Conservation (phyloP, 2,797 vertebrate species). For the Prunella strophiata region DNA sequence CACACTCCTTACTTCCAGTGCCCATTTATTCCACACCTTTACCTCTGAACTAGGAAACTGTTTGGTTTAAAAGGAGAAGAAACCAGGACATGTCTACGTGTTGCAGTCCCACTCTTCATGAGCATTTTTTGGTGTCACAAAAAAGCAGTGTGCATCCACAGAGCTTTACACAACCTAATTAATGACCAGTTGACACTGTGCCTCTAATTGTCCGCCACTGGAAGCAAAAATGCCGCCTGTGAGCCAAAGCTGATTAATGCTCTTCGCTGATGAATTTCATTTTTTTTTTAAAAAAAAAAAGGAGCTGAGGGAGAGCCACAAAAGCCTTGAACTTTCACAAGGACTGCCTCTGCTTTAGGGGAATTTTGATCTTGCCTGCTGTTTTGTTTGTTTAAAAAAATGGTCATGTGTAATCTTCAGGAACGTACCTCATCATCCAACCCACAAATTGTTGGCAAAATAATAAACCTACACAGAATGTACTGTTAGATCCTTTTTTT, state of each 20-base stretch:
- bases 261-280: background rate
- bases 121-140: background rate
- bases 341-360: conserved; percentile 51
- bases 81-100: background rate
- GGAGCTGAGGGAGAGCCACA: background rate
- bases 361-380: conserved; percentile 72
- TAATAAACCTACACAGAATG: conserved; percentile 71
- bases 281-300: background rate
- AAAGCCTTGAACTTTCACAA: conserved; percentile 44
- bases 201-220: conserved; percentile 16
- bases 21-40: background rate
- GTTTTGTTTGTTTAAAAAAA: conserved; percentile 68
- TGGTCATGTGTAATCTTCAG: conserved; percentile 75
- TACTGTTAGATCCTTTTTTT: conserved; percentile 58
- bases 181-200: conserved; percentile 25
- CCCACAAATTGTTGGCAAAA: conserved; percentile 74
- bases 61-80: background rate
- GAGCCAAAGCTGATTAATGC: background rate
- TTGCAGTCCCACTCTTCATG: background rate
- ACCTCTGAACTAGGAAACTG: background rate
- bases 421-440: conserved; percentile 75
- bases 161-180: background rate
- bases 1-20: background rate
- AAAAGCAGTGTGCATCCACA: background rate
- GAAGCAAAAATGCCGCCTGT: conserved; percentile 8